Evolutionary conservation across 2,113 vertebrate genomes (phyloP).

Genomic region (Columbina picui): DNA sequence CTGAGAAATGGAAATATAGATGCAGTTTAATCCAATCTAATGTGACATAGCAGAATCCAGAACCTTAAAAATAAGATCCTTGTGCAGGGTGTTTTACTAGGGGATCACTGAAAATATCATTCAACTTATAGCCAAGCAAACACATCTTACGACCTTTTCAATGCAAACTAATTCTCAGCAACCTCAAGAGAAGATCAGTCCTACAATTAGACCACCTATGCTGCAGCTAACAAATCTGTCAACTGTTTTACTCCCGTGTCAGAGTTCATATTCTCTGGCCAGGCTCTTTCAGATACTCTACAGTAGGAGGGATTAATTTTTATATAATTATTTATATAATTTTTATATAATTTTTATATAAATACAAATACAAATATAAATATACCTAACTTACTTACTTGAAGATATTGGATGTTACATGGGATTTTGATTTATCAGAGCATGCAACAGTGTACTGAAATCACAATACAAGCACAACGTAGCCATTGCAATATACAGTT

Average conservation of each 20-base stretch:
- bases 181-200: neutral
- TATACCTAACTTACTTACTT: neutral
- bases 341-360: too few relatives aligned
- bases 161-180: neutral
- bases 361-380: too few relatives aligned
- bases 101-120: neutral
- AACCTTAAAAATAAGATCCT: neutral
- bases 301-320: neutral
- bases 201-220: neutral
- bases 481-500: neutral
- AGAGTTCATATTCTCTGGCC: neutral
- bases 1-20: neutral
- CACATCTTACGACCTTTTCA: neutral
- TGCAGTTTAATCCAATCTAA: neutral
- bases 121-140: neutral
- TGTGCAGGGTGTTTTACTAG: neutral
- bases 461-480: neutral
- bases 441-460: neutral
- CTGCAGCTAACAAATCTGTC: neutral
- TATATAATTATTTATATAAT: too few relatives aligned
- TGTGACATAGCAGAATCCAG: neutral
- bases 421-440: neutral
- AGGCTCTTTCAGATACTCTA: neutral
- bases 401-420: accelerated
- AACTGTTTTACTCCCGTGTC: neutral